These are phyloP conservation scores for Notechis scutatus DNA, from an alignment of 2,113 vertebrate species.

Conservation along the genomic window DNA sequence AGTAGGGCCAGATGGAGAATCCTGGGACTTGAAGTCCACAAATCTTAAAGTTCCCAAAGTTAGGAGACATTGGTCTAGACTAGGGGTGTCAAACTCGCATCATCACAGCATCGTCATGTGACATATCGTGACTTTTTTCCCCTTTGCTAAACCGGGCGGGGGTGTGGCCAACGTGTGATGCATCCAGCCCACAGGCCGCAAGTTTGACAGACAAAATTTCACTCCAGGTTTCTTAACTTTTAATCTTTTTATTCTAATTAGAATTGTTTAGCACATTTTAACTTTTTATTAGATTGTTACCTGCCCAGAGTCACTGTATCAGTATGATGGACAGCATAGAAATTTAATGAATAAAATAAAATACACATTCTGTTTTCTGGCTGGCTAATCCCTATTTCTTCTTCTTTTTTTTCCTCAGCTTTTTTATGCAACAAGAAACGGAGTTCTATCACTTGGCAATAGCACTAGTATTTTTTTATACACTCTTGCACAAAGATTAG, in stretches of 20 bases:
- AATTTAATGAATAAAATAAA: neutral
- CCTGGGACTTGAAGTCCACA: neutral
- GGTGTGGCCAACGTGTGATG: too few relatives aligned
- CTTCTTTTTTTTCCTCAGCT: neutral
- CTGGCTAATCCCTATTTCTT: neutral
- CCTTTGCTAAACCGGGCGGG: too few relatives aligned
- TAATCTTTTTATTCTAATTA: neutral
- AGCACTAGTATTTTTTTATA: neutral
- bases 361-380: neutral
- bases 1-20: too few relatives aligned
- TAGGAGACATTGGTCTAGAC: neutral
- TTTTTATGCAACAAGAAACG: neutral
- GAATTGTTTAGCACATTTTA: neutral
- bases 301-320: neutral
- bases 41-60: neutral
- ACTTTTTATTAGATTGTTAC: neutral
- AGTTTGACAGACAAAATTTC: neutral
- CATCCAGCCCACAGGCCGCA: too few relatives aligned
- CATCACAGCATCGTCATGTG: too few relatives aligned
- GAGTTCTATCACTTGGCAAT: neutral
- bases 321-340: neutral
- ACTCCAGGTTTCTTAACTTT: neutral
- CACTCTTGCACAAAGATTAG: neutral
- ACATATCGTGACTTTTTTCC: too few relatives aligned
- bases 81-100: too few relatives aligned